Evolutionary conservation across 2,113 vertebrate species (phyloP).

Genomic region (Cavia porcellus): DNA sequence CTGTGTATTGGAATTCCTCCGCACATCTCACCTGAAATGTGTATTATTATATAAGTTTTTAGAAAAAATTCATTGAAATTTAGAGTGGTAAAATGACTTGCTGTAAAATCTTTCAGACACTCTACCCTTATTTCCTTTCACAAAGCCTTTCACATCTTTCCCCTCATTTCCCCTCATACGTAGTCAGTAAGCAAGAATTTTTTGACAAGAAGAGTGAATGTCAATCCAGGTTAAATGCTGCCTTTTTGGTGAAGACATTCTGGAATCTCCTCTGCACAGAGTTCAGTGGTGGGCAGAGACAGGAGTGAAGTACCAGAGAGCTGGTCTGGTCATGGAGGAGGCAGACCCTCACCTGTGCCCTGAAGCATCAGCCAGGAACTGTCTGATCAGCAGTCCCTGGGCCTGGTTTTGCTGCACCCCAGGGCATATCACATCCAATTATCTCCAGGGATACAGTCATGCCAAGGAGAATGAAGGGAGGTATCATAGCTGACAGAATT

Average conservation of each 20-base stretch:
- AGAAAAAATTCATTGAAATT: not conserved
- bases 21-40: not conserved
- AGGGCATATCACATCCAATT: slow-evolving; percentile 65
- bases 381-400: slow-evolving; percentile 52
- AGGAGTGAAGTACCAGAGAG: not conserved
- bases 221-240: not conserved
- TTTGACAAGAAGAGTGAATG: not conserved
- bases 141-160: slow-evolving; percentile 12
- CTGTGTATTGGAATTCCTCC: not conserved
- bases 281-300: no score
- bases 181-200: not conserved
- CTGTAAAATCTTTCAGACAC: not conserved
- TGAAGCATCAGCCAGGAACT: not conserved
- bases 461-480: not conserved
- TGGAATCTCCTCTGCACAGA: not conserved
- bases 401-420: slow-evolving; percentile 59
- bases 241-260: not conserved
- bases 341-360: not conserved
- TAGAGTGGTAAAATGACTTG: not conserved
- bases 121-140: not conserved
- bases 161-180: not conserved
- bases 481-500: not conserved
- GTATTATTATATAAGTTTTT: not conserved
- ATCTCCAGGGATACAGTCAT: slow-evolving; percentile 54
- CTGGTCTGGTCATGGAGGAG: not conserved